Conservation (phyloP, 2,888 invertebrate genomes). For the Athripsodes cinereus region DNA sequence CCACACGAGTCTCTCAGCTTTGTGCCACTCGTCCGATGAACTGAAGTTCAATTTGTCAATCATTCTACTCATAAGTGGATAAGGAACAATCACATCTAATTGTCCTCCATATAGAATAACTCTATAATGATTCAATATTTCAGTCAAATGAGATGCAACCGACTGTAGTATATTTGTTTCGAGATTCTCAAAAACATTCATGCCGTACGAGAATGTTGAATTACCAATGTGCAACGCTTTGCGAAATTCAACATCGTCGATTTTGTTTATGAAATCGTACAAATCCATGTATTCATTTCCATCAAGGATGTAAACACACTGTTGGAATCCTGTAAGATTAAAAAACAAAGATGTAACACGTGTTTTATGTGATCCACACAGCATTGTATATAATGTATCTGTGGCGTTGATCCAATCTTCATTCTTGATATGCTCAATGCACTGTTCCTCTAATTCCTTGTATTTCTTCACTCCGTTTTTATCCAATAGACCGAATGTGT, state of each 20-base stretch:
- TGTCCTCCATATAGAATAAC: not conserved
- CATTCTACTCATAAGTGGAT: not conserved
- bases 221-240: conserved; percentile 82
- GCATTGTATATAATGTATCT: conserved; percentile 37
- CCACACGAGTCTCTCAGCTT: not conserved
- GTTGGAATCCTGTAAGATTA: conserved; percentile 66
- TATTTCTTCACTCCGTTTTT: conserved; percentile 31
- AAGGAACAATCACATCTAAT: not conserved
- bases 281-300: not conserved
- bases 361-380: conserved; percentile 60
- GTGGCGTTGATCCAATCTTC: conserved; percentile 10
- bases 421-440: not conserved
- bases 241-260: conserved; percentile 58
- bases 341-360: conserved; percentile 56
- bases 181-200: conserved; percentile 62
- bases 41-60: conserved; percentile 1
- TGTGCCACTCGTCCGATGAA: not conserved
- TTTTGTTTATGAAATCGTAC: conserved; percentile 28
- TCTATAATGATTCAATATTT: conserved; percentile 43
- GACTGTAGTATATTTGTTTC: conserved; percentile 76
- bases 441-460: not conserved
- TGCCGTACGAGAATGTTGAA: conserved; percentile 58
- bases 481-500: conserved; percentile 44
- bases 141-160: conserved; percentile 65
- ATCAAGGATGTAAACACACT: not conserved